Percentiles rank a stretch among this genome's conserved stretches.
Conservation (phyloP, 2,888 invertebrate species). For the Agonopterix arenella region DNA sequence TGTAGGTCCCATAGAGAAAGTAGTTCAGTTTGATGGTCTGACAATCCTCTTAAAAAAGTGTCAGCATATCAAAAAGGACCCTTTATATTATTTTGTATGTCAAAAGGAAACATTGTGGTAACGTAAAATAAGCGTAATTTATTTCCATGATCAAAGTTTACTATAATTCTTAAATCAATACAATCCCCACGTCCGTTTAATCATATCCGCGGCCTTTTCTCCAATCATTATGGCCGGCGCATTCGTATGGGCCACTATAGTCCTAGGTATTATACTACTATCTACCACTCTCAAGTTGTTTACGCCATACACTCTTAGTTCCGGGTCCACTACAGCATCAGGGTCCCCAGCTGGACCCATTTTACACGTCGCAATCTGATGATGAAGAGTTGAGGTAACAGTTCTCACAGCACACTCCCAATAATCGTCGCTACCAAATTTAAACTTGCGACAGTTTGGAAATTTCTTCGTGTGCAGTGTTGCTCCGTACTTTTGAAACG, state of each 20-base stretch:
- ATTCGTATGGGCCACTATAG: constrained; percentile 81
- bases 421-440: constrained; percentile 78
- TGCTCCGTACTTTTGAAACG: constrained; percentile 79
- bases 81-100: too few species aligned
- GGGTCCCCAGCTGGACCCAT: constrained; percentile 79
- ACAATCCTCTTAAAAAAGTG: too few species aligned
- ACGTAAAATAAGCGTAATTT: too few species aligned
- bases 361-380: constrained; percentile 82
- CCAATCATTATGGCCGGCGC: constrained; percentile 84
- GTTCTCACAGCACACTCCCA: constrained; percentile 81
- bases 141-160: too few species aligned
- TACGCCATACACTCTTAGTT: constrained; percentile 79
- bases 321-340: constrained; percentile 78
- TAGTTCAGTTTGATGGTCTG: too few species aligned
- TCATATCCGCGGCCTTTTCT: constrained; percentile 82
- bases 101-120: too few species aligned
- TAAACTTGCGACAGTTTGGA: constrained; percentile 69
- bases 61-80: too few species aligned
- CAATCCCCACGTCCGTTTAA: constrained; percentile 66
- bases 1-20: too few species aligned
- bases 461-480: constrained; percentile 69
- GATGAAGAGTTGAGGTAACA: constrained; percentile 79
- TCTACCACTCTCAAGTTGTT: constrained; percentile 80
- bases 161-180: too few species aligned
- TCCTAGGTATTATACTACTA: constrained; percentile 81